Conservation (phyloP, 2,888 invertebrate species). For the Brenthis ino region DNA sequence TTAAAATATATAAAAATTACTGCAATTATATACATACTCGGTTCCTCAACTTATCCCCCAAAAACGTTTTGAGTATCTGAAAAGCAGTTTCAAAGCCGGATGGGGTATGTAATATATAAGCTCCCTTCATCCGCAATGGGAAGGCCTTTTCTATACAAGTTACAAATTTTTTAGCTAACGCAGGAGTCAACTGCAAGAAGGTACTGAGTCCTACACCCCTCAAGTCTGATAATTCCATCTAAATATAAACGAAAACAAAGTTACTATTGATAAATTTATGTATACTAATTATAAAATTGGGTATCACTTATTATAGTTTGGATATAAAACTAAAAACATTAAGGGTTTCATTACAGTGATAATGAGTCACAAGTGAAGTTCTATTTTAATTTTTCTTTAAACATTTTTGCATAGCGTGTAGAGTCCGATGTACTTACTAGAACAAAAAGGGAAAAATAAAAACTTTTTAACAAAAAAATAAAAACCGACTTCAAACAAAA, state of each 20-base stretch:
- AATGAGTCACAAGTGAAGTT: no score
- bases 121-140: conserved; percentile 81
- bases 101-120: not conserved
- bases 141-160: conserved; percentile 81
- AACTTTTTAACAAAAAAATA: no score
- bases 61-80: not conserved
- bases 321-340: no score
- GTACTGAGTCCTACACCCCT: conserved; percentile 47
- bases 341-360: no score
- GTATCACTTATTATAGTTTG: no score
- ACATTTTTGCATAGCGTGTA: no score
- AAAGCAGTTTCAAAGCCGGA: conserved; percentile 7
- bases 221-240: conserved; percentile 1
- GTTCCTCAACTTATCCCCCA: not conserved
- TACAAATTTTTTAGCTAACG: conserved; percentile 81
- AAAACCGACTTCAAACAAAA: no score
- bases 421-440: no score
- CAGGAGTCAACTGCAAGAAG: conserved; percentile 81
- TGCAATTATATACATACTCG: conserved; percentile 5
- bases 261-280: no score
- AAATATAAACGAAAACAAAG: conserved; percentile 1
- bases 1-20: not conserved
- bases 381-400: no score
- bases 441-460: no score
- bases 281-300: no score